phyloP scores from a whole-genome alignment of 2,888 invertebrate species.

The Calameuta filiformis region DNA sequence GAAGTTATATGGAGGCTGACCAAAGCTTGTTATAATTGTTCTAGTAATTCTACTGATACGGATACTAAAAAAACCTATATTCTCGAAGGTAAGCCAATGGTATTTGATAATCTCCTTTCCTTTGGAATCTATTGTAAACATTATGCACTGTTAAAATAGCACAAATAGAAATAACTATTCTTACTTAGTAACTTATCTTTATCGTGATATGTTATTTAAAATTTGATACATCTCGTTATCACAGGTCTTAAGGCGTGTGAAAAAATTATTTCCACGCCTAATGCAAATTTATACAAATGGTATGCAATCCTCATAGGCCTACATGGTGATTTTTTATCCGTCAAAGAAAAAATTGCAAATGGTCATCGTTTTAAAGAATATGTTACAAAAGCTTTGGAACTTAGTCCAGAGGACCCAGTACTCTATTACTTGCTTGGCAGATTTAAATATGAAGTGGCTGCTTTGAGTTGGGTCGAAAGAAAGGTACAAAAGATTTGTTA shows the following conservation, averaged over 20 bases:
- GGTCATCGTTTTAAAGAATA: slow-evolving; percentile 77
- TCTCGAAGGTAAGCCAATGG: slow-evolving; percentile 44
- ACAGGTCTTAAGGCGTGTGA: slow-evolving; percentile 71
- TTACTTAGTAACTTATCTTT: neutral
- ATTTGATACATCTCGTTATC: slow-evolving; percentile 9
- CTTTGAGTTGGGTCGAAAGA: slow-evolving; percentile 74
- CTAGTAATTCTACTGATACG: slow-evolving; percentile 33
- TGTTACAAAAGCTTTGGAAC: slow-evolving; percentile 72
- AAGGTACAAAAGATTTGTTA: slow-evolving; percentile 52
- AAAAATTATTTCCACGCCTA: slow-evolving; percentile 67
- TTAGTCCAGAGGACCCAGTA: slow-evolving; percentile 72
- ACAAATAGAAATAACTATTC: neutral
- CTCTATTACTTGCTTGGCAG: slow-evolving; percentile 77
- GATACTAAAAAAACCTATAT: slow-evolving; percentile 39
- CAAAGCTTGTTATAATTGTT: slow-evolving; percentile 51
- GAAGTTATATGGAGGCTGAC: slow-evolving; percentile 60
- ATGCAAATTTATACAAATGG: slow-evolving; percentile 78
- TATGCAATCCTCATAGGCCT: slow-evolving; percentile 76
- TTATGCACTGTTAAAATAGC: neutral
- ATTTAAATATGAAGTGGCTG: slow-evolving; percentile 75
- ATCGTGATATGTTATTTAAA: slow-evolving; percentile 1
- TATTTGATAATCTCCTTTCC: neutral
- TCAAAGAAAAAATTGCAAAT: slow-evolving; percentile 74
- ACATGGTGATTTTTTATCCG: slow-evolving; percentile 71
- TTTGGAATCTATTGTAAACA: slow-evolving; percentile 5